Percentiles rank a stretch among this genome's conserved stretches.
phyloP scores from a whole-genome alignment of 1,140 invertebrate genomes.

The Chironomus striatipennis region DNA sequence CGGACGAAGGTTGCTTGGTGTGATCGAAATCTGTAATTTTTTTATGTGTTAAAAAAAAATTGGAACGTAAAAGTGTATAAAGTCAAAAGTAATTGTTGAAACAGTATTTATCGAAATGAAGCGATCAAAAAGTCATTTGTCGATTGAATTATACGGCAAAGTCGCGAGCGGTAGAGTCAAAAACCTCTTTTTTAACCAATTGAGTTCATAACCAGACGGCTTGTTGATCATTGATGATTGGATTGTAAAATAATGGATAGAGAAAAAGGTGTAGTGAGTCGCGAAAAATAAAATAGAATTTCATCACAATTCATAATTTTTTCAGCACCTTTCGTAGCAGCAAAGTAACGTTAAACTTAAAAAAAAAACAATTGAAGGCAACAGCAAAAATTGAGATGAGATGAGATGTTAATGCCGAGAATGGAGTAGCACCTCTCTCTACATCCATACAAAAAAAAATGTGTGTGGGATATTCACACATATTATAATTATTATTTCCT shows the following conservation, averaged over 20 bases:
- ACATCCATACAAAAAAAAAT: slow-evolving; percentile 3
- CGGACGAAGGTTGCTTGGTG: no score
- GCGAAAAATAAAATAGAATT: background rate
- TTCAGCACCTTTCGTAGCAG: background rate
- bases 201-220: background rate
- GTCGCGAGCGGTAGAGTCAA: background rate
- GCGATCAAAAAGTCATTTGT: slow-evolving; percentile 8
- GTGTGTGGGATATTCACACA: slow-evolving; percentile 22
- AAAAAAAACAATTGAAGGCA: slow-evolving; percentile 3
- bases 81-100: background rate
- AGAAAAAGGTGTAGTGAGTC: slow-evolving; percentile 7
- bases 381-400: background rate
- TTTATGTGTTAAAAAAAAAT: background rate
- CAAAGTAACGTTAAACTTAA: no score
- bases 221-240: background rate
- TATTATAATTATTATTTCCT: slow-evolving; percentile 22
- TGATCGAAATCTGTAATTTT: no score
- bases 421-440: slow-evolving; percentile 5
- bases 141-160: background rate
- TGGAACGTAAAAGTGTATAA: slow-evolving; percentile 12
- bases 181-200: background rate
- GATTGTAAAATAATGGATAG: background rate
- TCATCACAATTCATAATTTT: slow-evolving; percentile 23
- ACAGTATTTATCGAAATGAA: background rate
- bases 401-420: background rate